Evolutionary conservation across 2,113 vertebrate genomes (phyloP), one percentile per base, ranked within the genome.

Genomic region (Megaleporinus macrocephalus): DNA sequence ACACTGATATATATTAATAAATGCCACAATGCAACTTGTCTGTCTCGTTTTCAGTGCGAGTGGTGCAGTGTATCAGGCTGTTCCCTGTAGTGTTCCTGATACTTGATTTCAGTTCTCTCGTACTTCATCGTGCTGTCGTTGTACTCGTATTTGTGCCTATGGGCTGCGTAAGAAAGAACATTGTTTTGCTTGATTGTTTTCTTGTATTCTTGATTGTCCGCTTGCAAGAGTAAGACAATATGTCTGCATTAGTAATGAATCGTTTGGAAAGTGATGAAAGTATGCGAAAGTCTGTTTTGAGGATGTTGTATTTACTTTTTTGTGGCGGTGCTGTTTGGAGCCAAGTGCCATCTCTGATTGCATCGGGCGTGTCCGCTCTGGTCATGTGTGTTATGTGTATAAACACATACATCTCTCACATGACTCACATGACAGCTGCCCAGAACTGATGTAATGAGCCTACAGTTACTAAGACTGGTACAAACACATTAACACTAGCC

Each of bases 231-330:
- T n/a, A 29, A 36, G 27, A 33, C 22, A 55, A 30, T 27, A 26
- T 55, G 76, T 55, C 69, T 44, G 33, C 27, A 13, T 53, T 59
- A 4, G 77, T 61, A 20, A 49, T 53, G 33, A 59, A 44, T 71
- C 65, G 22, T 70, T 22, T 70, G 65, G 49, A 44, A 44, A 57
- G 65, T 14, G 49, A 55, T 61, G 61, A 65, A 76, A 66, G 75
- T 7, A 33, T 65, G 61, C n/a, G 14, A 26, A 61, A 61, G 57
- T 26, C 1, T 61, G 18, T 49, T 73, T 73, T 65, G 18, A n/a
- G 61, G 61, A 18, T 78, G 22, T 51, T 53, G 22, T 66, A 29
- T 69, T 78, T 26, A n/a, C 49, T 41, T 15, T n/a, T 68, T 47
- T n/a, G 53, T 55, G 29, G 29, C 18, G 29, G 76, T 22, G n/a